phyloP scores from a whole-genome alignment of 2,888 invertebrate genomes.

The Pegoplata infirma region DNA sequence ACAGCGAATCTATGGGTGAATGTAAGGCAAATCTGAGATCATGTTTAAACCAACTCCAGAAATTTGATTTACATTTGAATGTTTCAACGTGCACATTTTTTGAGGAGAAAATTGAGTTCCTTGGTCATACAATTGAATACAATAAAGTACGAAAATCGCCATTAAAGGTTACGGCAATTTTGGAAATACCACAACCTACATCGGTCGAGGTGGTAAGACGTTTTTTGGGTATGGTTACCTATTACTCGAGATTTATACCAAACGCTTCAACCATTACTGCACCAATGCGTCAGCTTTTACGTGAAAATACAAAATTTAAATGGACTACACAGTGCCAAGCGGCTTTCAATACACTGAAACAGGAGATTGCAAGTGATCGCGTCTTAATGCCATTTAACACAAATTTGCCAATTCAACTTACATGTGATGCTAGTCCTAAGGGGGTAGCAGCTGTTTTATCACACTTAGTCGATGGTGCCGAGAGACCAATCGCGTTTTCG shows the following conservation, averaged over 20 bases:
- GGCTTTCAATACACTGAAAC: slow-evolving; percentile 43
- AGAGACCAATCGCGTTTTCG: slow-evolving; percentile 38
- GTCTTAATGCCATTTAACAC: slow-evolving; percentile 51
- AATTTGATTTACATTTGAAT: slow-evolving; percentile 46
- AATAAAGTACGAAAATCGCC: slow-evolving; percentile 39
- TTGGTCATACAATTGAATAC: slow-evolving; percentile 22
- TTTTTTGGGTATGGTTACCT: slow-evolving; percentile 49
- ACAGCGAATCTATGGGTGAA: neutral
- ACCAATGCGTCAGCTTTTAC: slow-evolving; percentile 25
- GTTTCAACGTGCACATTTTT: slow-evolving; percentile 21
- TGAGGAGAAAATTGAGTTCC: slow-evolving; percentile 39
- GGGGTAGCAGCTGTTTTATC: slow-evolving; percentile 47
- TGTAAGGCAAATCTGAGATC: slow-evolving; percentile 6
- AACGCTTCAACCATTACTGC: slow-evolving; percentile 44
- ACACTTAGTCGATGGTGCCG: slow-evolving; percentile 25
- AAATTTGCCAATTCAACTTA: slow-evolving; percentile 13
- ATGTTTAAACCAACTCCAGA: slow-evolving; percentile 30
- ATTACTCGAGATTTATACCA: slow-evolving; percentile 55
- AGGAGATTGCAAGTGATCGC: slow-evolving; percentile 31
- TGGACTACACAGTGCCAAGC: slow-evolving; percentile 50
- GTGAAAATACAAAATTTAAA: slow-evolving; percentile 27
- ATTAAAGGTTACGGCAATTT: slow-evolving; percentile 13
- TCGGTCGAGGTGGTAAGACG: slow-evolving; percentile 33
- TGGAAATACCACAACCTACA: slow-evolving; percentile 33
- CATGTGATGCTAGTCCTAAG: slow-evolving; percentile 53